Percentiles rank a stretch among this genome's conserved stretches.
Conservation (phyloP, 2,797 vertebrate species). For the Rhincodon typus region DNA sequence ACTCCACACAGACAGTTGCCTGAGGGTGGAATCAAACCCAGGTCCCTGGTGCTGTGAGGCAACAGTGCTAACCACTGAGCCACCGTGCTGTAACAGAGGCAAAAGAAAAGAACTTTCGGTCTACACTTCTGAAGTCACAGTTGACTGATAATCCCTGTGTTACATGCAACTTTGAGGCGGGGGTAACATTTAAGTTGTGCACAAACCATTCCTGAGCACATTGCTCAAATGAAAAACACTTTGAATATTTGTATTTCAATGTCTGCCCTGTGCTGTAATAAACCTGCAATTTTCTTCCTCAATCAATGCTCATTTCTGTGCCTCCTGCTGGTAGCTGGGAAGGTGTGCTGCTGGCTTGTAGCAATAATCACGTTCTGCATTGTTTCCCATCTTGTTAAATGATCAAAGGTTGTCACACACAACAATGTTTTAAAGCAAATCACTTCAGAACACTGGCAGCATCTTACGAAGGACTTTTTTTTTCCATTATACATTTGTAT, state of each 20-base stretch:
- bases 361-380: background rate
- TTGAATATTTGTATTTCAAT: background rate
- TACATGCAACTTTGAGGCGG: background rate
- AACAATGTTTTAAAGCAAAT: slow-evolving; percentile 20
- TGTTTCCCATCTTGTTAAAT: slow-evolving; percentile 29
- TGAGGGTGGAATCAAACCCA: too few relatives aligned
- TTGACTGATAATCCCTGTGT: background rate
- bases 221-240: background rate
- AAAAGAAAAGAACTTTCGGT: background rate
- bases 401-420: slow-evolving; percentile 29
- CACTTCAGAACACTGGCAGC: background rate
- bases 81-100: background rate
- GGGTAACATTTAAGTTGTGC: background rate
- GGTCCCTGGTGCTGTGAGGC: too few relatives aligned
- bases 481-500: background rate
- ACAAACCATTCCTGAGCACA: background rate
- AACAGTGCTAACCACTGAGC: too few relatives aligned
- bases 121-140: background rate
- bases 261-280: background rate
- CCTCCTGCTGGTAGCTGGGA: background rate
- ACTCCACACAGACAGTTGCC: too few relatives aligned
- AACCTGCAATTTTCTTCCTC: slow-evolving; percentile 6
- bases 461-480: background rate
- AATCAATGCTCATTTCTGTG: background rate
- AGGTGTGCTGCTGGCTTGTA: background rate